Percentiles rank a stretch among this genome's conserved stretches.
phyloP scores from a whole-genome alignment of 2,888 invertebrate species.

The Charanyca ferruginea region DNA sequence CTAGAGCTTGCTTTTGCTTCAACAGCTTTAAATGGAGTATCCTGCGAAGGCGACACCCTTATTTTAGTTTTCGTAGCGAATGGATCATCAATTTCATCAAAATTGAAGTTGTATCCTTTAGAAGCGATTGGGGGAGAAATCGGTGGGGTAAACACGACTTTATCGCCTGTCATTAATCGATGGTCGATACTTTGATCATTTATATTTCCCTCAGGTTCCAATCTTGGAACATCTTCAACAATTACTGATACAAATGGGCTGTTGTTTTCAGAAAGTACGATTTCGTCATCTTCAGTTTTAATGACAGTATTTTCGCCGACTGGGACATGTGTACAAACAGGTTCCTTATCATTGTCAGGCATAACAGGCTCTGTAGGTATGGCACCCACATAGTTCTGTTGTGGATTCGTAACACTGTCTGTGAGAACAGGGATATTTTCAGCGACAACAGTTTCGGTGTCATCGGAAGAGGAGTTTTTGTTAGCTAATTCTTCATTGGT shows the following conservation, averaged over 20 bases:
- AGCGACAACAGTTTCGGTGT: not conserved
- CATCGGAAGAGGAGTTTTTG: not conserved
- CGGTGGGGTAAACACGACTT: slow-evolving; percentile 67
- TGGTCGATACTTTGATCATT: slow-evolving; percentile 50
- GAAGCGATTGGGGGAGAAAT: slow-evolving; percentile 79
- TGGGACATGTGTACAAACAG: not conserved
- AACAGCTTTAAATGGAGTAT: slow-evolving; percentile 58
- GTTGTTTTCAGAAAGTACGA: slow-evolving; percentile 75
- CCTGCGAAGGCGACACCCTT: slow-evolving; percentile 76
- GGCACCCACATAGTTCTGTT: slow-evolving; percentile 4
- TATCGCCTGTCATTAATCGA: slow-evolving; percentile 59
- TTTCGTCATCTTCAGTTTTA: slow-evolving; percentile 70
- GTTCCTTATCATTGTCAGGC: not conserved
- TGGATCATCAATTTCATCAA: slow-evolving; percentile 84
- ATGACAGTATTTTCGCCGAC: slow-evolving; percentile 14
- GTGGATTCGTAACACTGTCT: slow-evolving; percentile 6
- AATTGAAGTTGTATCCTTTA: slow-evolving; percentile 84
- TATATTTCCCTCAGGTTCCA: slow-evolving; percentile 6
- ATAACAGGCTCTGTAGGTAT: slow-evolving; percentile 15
- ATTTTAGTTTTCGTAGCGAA: slow-evolving; percentile 84
- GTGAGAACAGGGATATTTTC: slow-evolving; percentile 2
- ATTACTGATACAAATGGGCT: slow-evolving; percentile 79
- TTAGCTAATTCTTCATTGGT: slow-evolving; percentile 21
- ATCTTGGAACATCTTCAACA: slow-evolving; percentile 60
- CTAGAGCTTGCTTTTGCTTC: slow-evolving; percentile 40